Evolutionary conservation across 2,888 invertebrate genomes (phyloP).

Genomic region (Biston stratarius): DNA sequence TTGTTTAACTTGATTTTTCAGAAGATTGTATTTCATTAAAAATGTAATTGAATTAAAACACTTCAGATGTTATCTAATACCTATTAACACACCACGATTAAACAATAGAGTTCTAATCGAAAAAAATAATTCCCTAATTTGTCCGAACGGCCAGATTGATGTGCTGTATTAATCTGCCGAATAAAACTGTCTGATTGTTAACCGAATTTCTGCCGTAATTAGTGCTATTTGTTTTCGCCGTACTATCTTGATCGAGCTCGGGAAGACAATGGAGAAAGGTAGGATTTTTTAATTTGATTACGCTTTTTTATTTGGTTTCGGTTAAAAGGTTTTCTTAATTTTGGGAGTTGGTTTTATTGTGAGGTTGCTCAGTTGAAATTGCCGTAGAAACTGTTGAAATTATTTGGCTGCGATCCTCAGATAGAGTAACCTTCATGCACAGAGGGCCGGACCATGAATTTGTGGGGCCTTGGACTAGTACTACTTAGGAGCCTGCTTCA

Average conservation of each 20-base stretch:
- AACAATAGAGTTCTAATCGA: constrained; percentile 82
- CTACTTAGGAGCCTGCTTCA: no score
- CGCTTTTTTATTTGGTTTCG: constrained; percentile 59
- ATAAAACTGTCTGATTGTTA: constrained; percentile 76
- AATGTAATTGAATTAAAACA: constrained; percentile 25
- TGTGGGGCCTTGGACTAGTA: no score
- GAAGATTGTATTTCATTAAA: constrained; percentile 14
- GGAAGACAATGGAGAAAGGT: constrained; percentile 77
- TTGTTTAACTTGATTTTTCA: no score
- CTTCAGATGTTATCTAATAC: constrained; percentile 68
- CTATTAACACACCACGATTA: constrained; percentile 78
- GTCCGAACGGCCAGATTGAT: constrained; percentile 68
- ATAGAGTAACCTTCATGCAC: neutral
- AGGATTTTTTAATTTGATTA: constrained; percentile 72
- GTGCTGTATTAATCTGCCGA: constrained; percentile 75
- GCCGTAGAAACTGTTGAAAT: constrained; percentile 19
- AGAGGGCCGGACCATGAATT: neutral
- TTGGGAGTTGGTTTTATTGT: constrained; percentile 20
- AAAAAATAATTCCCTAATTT: constrained; percentile 83
- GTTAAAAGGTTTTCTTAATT: constrained; percentile 35
- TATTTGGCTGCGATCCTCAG: constrained; percentile 5
- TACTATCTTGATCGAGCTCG: constrained; percentile 71
- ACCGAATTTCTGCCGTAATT: constrained; percentile 78
- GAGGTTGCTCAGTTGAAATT: constrained; percentile 15
- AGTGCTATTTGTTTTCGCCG: constrained; percentile 81